A percentile compares a stretch with the other conserved stretches of the same genome.
These are phyloP conservation scores for Plagodis dolabraria DNA, from an alignment of 2,888 invertebrate species.

Conservation along the genomic window DNA sequence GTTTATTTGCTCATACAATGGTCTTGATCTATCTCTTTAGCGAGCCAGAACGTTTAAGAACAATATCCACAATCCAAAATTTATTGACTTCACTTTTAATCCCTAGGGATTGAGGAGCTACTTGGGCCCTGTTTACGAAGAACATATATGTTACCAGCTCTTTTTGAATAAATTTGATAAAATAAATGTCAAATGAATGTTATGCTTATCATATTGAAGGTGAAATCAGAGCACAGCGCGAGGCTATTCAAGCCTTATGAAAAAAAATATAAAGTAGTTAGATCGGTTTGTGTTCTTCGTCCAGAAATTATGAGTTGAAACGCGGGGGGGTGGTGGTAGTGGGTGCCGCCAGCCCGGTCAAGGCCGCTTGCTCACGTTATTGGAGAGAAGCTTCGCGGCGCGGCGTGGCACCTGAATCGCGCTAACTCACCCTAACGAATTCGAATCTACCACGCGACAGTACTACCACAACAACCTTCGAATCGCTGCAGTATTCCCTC, in stretches of 20 bases:
- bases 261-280: too few species aligned
- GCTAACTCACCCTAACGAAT: constrained; percentile 36
- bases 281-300: constrained; percentile 27
- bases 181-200: too few species aligned
- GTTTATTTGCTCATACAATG: too few species aligned
- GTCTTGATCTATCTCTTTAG: too few species aligned
- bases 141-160: too few species aligned
- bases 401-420: constrained; percentile 42
- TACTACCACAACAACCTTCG: constrained; percentile 29
- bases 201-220: constrained; percentile 2
- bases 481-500: constrained; percentile 29
- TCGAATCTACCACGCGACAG: constrained; percentile 38
- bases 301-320: constrained; percentile 32
- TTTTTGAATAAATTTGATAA: too few species aligned
- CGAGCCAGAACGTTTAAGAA: too few species aligned
- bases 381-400: constrained; percentile 41
- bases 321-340: constrained; percentile 26
- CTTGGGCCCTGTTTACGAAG: too few species aligned
- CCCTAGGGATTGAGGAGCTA: too few species aligned
- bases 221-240: constrained; percentile 1
- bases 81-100: too few species aligned
- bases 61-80: too few species aligned
- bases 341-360: constrained; percentile 40
- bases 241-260: too few species aligned
- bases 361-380: constrained; percentile 42